Evolutionary conservation across 2,888 invertebrate species (phyloP), one percentile per base, ranked within the genome.

Genomic region (Microctonus brassicae): DNA sequence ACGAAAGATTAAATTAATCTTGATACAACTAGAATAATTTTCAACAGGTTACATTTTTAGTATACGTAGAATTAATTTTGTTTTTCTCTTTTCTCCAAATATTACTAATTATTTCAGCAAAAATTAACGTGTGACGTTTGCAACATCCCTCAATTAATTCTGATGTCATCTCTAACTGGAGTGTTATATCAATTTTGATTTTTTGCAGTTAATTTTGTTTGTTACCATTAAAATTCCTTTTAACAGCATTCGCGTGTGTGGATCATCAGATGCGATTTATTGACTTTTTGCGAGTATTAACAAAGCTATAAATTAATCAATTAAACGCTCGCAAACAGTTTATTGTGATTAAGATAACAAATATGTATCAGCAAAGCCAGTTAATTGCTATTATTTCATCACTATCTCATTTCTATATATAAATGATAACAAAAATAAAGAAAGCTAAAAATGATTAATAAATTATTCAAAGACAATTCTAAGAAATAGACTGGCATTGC

Each of bases 171-270:
- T 13, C 29, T 57, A 57, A 57, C 26, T 13, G 24, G 6, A 57
- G 2, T 26, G n/a, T n/a, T 29, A 7, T 24, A 13, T 20, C 42
- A 13, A 42, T 60, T 47, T 42, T n/a, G 17, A 34, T 39, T 55
- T 2, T 64, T 47, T 57, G 2, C 5, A 26, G 6, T 33, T 22
- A 17, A 2, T 47, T 11, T 22, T 57, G 26, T 57, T 24, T 57
- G 6, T 55, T 55, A 11, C 11, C 13, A 58, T 34, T 17, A n/a
- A 47, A 52, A 24, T 39, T 64, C 52, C 53, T n/a, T n/a, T 60
- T 70, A 70, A 70, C 64, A 70, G 70, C 70, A 64, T 58, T 58
- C 57, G 63, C 34, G 63, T 26, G 39, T 55, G 26, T 10, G 22
- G 24, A 9, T 26, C 11, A 29, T 29, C n/a, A 58, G n/a, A 58